These are phyloP conservation scores for Sarotherodon lohbergeri DNA, from an alignment of 2,113 vertebrate genomes.

Conservation along the genomic window DNA sequence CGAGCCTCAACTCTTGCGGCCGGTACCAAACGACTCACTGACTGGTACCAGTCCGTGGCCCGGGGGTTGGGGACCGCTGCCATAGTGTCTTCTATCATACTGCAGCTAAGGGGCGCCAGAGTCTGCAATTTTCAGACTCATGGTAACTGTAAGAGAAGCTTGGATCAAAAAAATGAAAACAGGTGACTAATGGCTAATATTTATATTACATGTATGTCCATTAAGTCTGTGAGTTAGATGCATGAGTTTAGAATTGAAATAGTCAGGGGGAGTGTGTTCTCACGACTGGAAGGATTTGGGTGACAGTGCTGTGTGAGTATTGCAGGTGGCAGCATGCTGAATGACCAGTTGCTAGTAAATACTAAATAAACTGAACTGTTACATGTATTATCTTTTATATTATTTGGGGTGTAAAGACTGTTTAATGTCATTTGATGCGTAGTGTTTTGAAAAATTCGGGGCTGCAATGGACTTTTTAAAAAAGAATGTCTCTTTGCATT, in stretches of 20 bases:
- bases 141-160: background rate
- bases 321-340: background rate
- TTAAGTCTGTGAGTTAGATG: background rate
- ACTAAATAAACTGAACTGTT: background rate
- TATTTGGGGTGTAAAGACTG: background rate
- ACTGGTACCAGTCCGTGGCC: background rate
- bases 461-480: background rate
- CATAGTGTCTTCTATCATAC: background rate
- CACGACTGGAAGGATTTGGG: background rate
- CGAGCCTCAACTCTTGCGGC: background rate
- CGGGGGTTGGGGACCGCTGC: accelerated
- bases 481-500: background rate
- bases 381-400: background rate
- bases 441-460: background rate
- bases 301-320: background rate
- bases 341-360: background rate
- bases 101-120: background rate
- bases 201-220: background rate
- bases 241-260: background rate
- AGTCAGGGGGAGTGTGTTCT: background rate
- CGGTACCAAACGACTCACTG: background rate
- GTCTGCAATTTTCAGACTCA: background rate
- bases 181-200: background rate
- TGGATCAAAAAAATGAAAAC: background rate
- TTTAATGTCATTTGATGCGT: background rate